Base-by-base conservation (phyloP, 1,140 invertebrate genomes). In the Drosophila teissieri region DNA sequence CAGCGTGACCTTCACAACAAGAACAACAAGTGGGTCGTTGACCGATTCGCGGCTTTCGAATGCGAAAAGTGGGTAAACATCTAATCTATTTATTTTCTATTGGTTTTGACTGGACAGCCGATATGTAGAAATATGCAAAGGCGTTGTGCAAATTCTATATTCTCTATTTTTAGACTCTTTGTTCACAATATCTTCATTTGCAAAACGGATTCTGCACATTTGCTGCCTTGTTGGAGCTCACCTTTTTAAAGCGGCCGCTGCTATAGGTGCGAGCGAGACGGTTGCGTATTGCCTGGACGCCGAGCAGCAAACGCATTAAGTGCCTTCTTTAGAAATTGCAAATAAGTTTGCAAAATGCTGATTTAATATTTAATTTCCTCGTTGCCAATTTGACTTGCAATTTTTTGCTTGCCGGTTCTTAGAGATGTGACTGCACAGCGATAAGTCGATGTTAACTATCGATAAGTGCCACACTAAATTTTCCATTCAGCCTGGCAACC, bases 11-110 rank as follows among this genome's bases (percentile, higher is more conserved):
- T 86, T 86, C 79, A 69, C 24, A 53, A 46, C 53, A 61, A 53
- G 60, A 75, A 69, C 83, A 86, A 88, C 83, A 86, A 88, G 79
- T 86, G 79, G 83, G 52, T 77, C 62, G 61, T 67, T 63, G 69
- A 60, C 27, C 67, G 72, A 34, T 40, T 51, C 17, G 37, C 34
- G 36, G 49, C 53, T 48, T 37, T 27, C 27, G 17, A 12, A 5
- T 11, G 6, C 27, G 15, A 34, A 27, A 24, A 22, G 37, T 10
- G 19, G 12, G 10, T 4, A 5, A 17, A 4, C 17, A 19, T 42
- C 37, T 3, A 31, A 22, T 7, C 3, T 5, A 12, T 31, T 15
- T 17, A 40, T 40, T 42, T 54, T 54, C 60, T 22, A 12, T 1
- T 11, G 10, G 31, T 8, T 15, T 22, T 14, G 10, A 14, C 31